Conservation (phyloP, 2,888 invertebrate species). For the Polyommatus iphigenia region DNA sequence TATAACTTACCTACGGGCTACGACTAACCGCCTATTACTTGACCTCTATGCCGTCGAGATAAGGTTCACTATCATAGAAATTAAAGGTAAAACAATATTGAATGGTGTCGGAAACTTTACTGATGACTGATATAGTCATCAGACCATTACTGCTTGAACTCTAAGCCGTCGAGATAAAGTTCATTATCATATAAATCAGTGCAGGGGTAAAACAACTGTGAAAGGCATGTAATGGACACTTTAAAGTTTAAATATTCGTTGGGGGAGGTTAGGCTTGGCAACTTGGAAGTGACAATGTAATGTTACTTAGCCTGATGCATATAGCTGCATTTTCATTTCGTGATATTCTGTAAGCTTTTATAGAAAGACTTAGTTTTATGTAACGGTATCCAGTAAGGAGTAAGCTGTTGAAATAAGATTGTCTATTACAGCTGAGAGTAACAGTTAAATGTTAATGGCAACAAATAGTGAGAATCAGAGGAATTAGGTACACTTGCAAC, state of each 20-base stretch:
- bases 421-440: too few species aligned
- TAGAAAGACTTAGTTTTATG: not conserved
- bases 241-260: not conserved
- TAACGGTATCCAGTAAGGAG: not conserved
- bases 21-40: constrained; percentile 23
- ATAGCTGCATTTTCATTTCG: not conserved
- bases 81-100: not conserved
- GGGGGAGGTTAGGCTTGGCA: not conserved
- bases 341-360: not conserved
- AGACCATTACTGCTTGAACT: not conserved
- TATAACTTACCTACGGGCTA: constrained; percentile 37
- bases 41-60: not conserved
- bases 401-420: too few species aligned
- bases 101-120: not conserved
- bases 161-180: too few species aligned
- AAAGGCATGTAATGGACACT: not conserved
- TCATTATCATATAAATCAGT: too few species aligned
- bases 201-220: too few species aligned
- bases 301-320: not conserved
- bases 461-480: too few species aligned
- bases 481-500: too few species aligned
- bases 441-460: too few species aligned
- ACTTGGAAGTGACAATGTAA: not conserved
- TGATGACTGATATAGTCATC: not conserved
- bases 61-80: not conserved